phyloP scores from a whole-genome alignment of 2,113 vertebrate species.

The Perca flavescens region DNA sequence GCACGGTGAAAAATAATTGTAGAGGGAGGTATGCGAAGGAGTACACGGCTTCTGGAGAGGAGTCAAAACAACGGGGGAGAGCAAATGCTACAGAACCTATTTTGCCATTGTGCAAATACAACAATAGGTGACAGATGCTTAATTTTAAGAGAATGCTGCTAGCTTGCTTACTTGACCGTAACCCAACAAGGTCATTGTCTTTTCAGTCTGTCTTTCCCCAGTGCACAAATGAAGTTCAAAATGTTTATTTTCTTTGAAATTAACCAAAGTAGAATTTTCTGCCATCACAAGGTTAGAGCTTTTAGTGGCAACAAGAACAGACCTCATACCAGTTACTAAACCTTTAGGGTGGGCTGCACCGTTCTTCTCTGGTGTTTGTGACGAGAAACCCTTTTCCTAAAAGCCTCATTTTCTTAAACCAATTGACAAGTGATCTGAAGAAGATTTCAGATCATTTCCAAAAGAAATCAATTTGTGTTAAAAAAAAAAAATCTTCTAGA shows the following conservation, averaged over 20 bases:
- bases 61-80: not conserved
- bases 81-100: not conserved
- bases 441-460: no score
- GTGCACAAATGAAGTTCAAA: not conserved
- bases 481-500: no score
- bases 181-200: not conserved
- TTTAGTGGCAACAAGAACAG: not conserved
- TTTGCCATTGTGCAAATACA: conserved; percentile 27
- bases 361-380: not conserved
- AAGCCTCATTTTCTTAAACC: not conserved
- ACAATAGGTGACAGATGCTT: conserved; percentile 2
- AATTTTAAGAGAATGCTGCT: conserved; percentile 7
- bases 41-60: conserved; percentile 1
- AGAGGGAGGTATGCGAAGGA: not conserved
- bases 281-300: not conserved
- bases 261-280: not conserved
- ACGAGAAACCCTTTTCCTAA: not conserved
- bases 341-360: not conserved
- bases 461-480: no score
- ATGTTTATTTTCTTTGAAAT: not conserved
- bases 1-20: conserved; percentile 19
- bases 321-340: not conserved
- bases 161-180: not conserved
- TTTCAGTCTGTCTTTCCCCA: not conserved
- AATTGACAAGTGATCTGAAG: no score